Conservation (phyloP, 2,797 vertebrate species). For the Pelodytes ibericus region DNA sequence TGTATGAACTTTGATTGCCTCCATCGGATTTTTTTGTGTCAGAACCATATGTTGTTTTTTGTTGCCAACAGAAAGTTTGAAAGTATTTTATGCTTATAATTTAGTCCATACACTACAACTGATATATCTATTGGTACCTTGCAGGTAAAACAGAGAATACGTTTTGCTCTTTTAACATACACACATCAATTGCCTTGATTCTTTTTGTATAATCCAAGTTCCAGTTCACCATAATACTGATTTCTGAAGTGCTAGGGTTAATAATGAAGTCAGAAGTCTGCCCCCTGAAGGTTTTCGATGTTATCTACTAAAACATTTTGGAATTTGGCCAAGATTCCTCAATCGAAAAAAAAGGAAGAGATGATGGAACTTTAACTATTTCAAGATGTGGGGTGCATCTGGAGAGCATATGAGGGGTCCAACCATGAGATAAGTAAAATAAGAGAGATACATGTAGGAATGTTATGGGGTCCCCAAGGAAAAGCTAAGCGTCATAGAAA, state of each 20-base stretch:
- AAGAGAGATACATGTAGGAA: slow-evolving; percentile 23
- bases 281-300: slow-evolving; percentile 31
- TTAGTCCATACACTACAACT: neutral
- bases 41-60: too few relatives aligned
- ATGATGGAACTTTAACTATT: slow-evolving; percentile 40
- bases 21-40: too few relatives aligned
- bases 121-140: neutral
- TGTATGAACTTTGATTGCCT: neutral
- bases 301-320: slow-evolving; percentile 50
- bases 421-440: slow-evolving; percentile 35
- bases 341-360: slow-evolving; percentile 12
- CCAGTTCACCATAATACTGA: neutral
- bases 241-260: slow-evolving; percentile 24
- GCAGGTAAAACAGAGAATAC: neutral
- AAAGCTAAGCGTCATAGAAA: slow-evolving; percentile 12
- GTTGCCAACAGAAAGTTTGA: too few relatives aligned
- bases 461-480: neutral
- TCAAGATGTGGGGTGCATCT: slow-evolving; percentile 49
- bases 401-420: slow-evolving; percentile 39
- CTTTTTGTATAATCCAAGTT: neutral
- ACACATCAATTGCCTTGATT: neutral
- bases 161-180: neutral
- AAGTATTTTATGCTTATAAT: neutral
- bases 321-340: slow-evolving; percentile 39
- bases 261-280: slow-evolving; percentile 40